Percentiles rank a stretch among this genome's conserved stretches.
Conservation (phyloP, 37 sponge, comb jelly and placozoan genomes). For the Aplysina aerophoba region DNA sequence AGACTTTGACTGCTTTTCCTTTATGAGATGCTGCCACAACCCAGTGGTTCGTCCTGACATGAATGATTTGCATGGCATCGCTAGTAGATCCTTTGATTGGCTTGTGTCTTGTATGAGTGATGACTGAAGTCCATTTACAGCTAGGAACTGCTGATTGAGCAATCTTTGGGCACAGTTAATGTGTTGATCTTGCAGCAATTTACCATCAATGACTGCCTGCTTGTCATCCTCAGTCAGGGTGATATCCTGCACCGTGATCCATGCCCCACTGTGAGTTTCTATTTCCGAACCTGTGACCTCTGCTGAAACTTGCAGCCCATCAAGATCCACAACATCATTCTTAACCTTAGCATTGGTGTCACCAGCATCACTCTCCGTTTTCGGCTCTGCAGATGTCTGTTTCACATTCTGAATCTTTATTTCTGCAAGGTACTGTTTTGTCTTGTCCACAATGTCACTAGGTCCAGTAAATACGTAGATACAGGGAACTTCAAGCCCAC, state of each 20-base stretch:
- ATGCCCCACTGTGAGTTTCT: background rate
- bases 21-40: constrained; percentile 24
- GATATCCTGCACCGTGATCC: constrained; percentile 29
- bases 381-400: constrained; percentile 16
- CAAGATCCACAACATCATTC: constrained; percentile 9
- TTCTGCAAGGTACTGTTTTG: constrained; percentile 17
- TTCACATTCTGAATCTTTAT: constrained; percentile 4
- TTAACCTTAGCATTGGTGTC: background rate
- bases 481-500: constrained; percentile 39
- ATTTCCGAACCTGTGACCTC: constrained; percentile 14
- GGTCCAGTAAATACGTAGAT: constrained; percentile 12
- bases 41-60: constrained; percentile 24
- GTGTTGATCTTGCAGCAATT: constrained; percentile 5
- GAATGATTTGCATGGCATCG: constrained; percentile 14
- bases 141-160: constrained; percentile 15
- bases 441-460: constrained; percentile 1
- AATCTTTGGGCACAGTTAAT: constrained; percentile 22
- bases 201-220: constrained; percentile 15
- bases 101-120: constrained; percentile 26
- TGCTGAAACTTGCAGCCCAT: constrained; percentile 13
- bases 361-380: constrained; percentile 2
- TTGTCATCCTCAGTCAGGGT: constrained; percentile 31
- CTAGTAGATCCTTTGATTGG: background rate
- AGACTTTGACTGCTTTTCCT: constrained; percentile 9
- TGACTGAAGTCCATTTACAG: constrained; percentile 17